phyloP scores from a whole-genome alignment of 2,888 invertebrate species.

The Chaetogeoica ovagalla region DNA sequence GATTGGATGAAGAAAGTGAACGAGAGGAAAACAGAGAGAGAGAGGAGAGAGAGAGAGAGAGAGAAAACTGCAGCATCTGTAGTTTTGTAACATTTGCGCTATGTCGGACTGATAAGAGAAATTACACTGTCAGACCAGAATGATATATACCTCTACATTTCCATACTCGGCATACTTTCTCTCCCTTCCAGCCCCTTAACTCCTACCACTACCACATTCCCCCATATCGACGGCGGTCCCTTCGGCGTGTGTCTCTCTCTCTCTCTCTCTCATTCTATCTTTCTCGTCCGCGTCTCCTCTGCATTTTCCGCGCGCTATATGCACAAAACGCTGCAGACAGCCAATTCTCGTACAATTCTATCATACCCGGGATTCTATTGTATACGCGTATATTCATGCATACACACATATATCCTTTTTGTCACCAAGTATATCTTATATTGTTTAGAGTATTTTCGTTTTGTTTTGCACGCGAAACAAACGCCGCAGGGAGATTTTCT shows the following conservation, averaged over 20 bases:
- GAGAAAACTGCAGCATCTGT: constrained; percentile 51
- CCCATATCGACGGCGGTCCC: not conserved
- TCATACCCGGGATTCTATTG: constrained; percentile 36
- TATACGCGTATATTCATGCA: not conserved
- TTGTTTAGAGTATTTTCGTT: no score
- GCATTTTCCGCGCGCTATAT: constrained; percentile 48
- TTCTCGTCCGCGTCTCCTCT: no score
- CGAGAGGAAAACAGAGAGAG: no score
- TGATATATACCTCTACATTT: constrained; percentile 90
- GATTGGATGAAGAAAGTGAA: constrained; percentile 25
- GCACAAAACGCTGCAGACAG: constrained; percentile 8
- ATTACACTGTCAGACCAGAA: constrained; percentile 87
- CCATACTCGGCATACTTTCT: constrained; percentile 64
- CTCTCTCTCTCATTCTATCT: no score
- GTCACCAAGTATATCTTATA: no score
- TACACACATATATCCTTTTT: no score
- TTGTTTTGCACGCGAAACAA: no score
- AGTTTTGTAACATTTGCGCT: constrained; percentile 51
- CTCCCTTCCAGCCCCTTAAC: constrained; percentile 31
- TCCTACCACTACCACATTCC: no score
- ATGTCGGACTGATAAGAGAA: constrained; percentile 60
- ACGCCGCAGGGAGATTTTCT: no score
- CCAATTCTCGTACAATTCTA: constrained; percentile 46
- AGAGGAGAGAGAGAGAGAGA: not conserved
- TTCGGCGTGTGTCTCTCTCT: not conserved